A percentile compares a stretch with the other conserved stretches of the same genome.
phyloP scores from a whole-genome alignment of 2,797 vertebrate species.

The Zenarchopterus dispar region DNA sequence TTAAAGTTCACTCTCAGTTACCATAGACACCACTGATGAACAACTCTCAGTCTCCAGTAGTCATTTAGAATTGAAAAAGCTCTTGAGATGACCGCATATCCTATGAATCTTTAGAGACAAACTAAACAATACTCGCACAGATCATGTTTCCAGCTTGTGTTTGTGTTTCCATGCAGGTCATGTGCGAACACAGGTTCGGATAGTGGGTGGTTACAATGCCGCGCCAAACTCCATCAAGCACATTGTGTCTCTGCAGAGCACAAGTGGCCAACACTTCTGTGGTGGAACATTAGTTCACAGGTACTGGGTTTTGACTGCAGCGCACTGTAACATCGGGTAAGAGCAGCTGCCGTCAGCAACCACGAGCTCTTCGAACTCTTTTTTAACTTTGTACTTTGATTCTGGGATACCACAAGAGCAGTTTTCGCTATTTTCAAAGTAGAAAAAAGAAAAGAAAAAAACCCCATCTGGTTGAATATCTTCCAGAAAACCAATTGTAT shows the following conservation, averaged over 20 bases:
- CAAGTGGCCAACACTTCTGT: slow-evolving; percentile 77
- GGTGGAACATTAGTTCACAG: slow-evolving; percentile 77
- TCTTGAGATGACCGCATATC: too few species aligned
- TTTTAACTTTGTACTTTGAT: neutral
- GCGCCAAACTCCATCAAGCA: slow-evolving; percentile 80
- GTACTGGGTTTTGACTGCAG: slow-evolving; percentile 82
- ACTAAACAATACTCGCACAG: neutral
- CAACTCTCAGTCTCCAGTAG: too few species aligned
- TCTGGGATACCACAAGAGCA: neutral
- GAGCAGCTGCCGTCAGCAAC: slow-evolving; percentile 13
- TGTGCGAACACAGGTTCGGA: slow-evolving; percentile 63
- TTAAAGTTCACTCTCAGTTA: too few species aligned
- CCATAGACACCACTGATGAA: too few species aligned
- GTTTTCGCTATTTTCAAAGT: neutral
- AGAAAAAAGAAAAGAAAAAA: neutral
- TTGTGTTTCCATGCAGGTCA: slow-evolving; percentile 64
- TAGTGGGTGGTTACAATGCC: slow-evolving; percentile 78
- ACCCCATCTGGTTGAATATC: neutral
- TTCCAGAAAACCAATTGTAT: too few species aligned
- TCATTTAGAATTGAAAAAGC: too few species aligned
- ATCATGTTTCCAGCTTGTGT: neutral
- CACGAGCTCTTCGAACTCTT: neutral
- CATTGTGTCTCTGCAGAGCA: slow-evolving; percentile 83
- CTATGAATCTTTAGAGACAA: neutral
- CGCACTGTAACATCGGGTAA: slow-evolving; percentile 82